Base-by-base conservation (phyloP, 2,113 vertebrate genomes). In the Scytalopus superciliaris region DNA sequence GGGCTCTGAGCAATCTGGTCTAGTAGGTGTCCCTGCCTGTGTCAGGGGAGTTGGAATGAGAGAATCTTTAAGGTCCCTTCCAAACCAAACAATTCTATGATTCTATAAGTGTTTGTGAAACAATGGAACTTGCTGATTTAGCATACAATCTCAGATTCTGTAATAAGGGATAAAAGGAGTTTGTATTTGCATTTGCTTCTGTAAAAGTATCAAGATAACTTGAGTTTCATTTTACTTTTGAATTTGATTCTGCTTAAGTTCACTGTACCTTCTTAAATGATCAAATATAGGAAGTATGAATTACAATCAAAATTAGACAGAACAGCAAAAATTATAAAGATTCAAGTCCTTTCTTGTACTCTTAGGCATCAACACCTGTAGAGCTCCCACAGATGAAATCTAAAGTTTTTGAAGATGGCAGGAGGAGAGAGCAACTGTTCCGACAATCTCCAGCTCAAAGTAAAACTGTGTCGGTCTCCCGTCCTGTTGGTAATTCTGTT, bases 331-430 rank as follows among this genome's bases (percentile, higher is more conserved):
- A 50, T 63, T n/a, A 27, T 22, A 89, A 73, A 44, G 19, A 73
- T 21, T 63, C 8, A 91, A 53, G 50, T 66, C 6, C 31, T 73
- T 80, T 92, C 39, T 88, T 73, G 62, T 72, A 42, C 28, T 96
- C 87, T n/a, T 94, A 99, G 99, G 97, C 91, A 25, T 91, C 97
- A 11, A 95, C 98, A 39, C 99, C 99, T 45, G 80, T 93, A 40
- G 98, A 99, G 53, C 97, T 99, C 19, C 99, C 99, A 14, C 89
- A 98, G 23, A 69, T 98, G 93, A 98, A 96, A 70, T 35, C 97
- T 68, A 94, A 98, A 90, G 94, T 97, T 35, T 97, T 84, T 89
- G 97, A 97, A 45, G 97, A 98, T 18, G 21, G 59, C 47, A 90
- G 83, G 47, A 93, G 83, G 24, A 92, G 63, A 56, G 81, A 87